Percentiles rank a stretch among this genome's conserved stretches.
Evolutionary conservation across 2,113 vertebrate species (phyloP).

Genomic region (Brienomyrus brachyistius): DNA sequence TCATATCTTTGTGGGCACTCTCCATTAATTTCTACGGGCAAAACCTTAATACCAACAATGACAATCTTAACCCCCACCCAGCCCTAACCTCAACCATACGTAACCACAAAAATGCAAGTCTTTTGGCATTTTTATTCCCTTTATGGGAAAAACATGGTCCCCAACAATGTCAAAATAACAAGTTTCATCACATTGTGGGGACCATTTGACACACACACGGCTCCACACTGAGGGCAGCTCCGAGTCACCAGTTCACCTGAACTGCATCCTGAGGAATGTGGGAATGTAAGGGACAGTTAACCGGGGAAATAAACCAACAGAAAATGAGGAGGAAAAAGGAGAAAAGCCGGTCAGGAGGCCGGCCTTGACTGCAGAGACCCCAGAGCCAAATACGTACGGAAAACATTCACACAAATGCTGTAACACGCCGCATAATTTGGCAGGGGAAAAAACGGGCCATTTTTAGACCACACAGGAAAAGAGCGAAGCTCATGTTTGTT

Average conservation of each 20-base stretch:
- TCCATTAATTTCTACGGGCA: too few species aligned
- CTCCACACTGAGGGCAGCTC: neutral
- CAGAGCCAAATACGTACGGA: neutral
- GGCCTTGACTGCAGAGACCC: neutral
- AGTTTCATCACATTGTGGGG: too few species aligned
- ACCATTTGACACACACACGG: neutral
- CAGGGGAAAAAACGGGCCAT: neutral
- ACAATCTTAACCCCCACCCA: too few species aligned
- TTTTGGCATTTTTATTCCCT: too few species aligned
- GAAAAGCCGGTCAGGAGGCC: neutral
- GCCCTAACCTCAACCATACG: too few species aligned
- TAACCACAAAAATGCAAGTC: too few species aligned
- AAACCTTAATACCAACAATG: too few species aligned
- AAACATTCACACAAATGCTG: neutral
- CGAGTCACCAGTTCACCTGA: neutral
- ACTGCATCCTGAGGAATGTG: neutral
- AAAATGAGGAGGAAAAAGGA: neutral
- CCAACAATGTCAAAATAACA: too few species aligned
- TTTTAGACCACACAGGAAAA: neutral
- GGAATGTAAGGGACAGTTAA: neutral
- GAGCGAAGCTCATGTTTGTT: neutral
- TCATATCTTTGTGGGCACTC: too few species aligned
- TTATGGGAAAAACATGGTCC: too few species aligned
- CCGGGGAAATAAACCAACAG: neutral
- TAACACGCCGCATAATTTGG: neutral